Conservation (phyloP, 2,888 invertebrate genomes). For the Oxycera nigricornis region DNA sequence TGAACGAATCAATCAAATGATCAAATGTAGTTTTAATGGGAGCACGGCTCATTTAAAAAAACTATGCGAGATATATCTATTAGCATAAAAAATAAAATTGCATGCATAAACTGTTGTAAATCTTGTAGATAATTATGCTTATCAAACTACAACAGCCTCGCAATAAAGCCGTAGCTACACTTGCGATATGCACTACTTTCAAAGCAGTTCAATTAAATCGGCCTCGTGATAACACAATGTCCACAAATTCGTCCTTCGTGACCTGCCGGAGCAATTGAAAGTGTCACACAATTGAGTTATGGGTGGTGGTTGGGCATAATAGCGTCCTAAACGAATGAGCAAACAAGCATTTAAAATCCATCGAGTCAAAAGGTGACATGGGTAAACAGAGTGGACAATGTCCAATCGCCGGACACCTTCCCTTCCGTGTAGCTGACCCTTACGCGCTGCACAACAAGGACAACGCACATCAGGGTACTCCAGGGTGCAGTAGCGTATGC, state of each 20-base stretch:
- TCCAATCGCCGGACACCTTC: constrained; percentile 18
- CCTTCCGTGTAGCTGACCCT: background rate
- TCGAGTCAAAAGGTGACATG: constrained; percentile 34
- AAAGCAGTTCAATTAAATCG: constrained; percentile 24
- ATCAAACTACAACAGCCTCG: no score
- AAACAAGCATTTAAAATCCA: constrained; percentile 41
- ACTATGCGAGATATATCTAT: no score
- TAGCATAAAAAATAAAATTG: no score
- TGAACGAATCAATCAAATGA: no score
- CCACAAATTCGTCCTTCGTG: constrained; percentile 14
- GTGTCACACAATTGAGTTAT: constrained; percentile 39
- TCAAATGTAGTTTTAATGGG: no score
- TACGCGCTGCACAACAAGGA: background rate
- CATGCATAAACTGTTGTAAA: no score
- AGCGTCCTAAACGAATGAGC: constrained; percentile 36
- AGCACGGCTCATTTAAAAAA: no score
- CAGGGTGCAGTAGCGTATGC: no score
- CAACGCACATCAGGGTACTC: background rate
- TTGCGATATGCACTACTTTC: background rate
- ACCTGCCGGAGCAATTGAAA: constrained; percentile 28
- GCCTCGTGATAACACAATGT: background rate
- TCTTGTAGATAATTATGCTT: no score
- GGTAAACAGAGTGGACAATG: constrained; percentile 38
- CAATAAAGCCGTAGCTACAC: no score
- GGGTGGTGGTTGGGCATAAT: constrained; percentile 18